Base-by-base conservation (phyloP, 1,140 invertebrate species). In the Pseudomyrmex dendroicus region DNA sequence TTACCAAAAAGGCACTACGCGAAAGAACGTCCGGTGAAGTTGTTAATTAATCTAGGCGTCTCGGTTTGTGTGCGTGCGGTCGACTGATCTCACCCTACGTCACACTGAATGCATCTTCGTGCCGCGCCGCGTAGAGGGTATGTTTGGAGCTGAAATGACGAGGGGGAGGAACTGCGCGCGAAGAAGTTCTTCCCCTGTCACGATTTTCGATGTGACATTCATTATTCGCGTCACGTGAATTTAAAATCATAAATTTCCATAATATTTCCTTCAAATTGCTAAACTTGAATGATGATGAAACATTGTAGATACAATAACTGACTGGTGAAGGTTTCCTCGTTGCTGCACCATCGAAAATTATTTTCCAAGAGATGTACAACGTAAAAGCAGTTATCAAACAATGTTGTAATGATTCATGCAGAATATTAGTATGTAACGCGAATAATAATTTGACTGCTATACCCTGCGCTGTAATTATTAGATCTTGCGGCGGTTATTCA, bases 21-120 rank as follows among this genome's bases (percentile, higher is more conserved):
- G 83, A 77, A 73, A 77, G 62, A 83, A 85, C 77, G 67, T 25
- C 78, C 77, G 84, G 82, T 66, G 68, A 85, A 88, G 84, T 86
- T 84, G 86, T 89, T 89, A 89, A 88, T 89, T 89, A 89, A 89
- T 88, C 84, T 89, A 89, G 87, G 78, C 73, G 64, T 83, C 85
- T 87, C 83, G 86, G 46, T 67, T 35, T 35, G 35, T 56, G 54
- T 61, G 52, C n/a, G n/a, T 54, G 57, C n/a, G 64, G 73, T 77
- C 61, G 63, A 44, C 48, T 10, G 72, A 57, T 50, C 68, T 78
- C 66, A 61, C 35, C 17, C 61, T 56, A 57, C n/a, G 77, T 63
- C 77, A 80, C 59, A 80, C 61, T 80, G 76, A 80, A 80, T 80
- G 46, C 76, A 22, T n/a, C 66, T 80, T 64, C 50, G 50, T 46